Conservation (phyloP, 2,888 invertebrate genomes). For the Tricholauxania praeusta region DNA sequence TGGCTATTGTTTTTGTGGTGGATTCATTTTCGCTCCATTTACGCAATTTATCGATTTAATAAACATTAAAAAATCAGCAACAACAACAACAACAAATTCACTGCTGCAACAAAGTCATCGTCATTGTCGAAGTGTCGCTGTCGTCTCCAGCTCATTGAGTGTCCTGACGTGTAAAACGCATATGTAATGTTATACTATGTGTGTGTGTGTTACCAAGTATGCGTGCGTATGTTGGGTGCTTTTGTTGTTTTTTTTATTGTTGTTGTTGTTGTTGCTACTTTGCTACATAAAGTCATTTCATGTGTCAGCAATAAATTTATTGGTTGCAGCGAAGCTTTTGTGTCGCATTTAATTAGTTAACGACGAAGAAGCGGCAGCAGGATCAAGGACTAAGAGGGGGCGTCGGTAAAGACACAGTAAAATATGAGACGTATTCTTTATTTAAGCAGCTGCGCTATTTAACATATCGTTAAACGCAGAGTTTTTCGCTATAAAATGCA, state of each 20-base stretch:
- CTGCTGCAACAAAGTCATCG: background rate
- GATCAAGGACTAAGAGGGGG: background rate
- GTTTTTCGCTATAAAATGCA: no score
- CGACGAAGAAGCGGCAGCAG: constrained; percentile 9
- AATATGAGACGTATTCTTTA: background rate
- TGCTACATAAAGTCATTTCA: constrained; percentile 30
- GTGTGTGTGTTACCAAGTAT: background rate
- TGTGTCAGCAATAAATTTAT: constrained; percentile 41
- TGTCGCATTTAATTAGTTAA: constrained; percentile 29
- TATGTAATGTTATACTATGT: background rate
- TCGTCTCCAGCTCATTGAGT: constrained; percentile 19
- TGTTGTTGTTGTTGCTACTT: background rate
- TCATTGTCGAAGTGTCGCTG: constrained; percentile 10
- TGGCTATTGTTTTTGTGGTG: background rate
- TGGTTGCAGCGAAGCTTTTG: constrained; percentile 26
- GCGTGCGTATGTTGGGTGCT: background rate
- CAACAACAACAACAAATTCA: no score
- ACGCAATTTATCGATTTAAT: constrained; percentile 42
- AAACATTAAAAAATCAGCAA: constrained; percentile 35
- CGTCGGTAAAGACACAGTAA: background rate
- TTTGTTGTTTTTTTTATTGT: no score
- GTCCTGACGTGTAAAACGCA: constrained; percentile 21
- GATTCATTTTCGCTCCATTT: constrained; percentile 10
- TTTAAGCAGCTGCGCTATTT: no score
- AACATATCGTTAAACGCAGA: no score